Percentiles rank a stretch among this genome's conserved stretches.
These are phyloP conservation scores for Steinernema carpocapsae DNA, from an alignment of 2,888 invertebrate species.

Conservation along the genomic window DNA sequence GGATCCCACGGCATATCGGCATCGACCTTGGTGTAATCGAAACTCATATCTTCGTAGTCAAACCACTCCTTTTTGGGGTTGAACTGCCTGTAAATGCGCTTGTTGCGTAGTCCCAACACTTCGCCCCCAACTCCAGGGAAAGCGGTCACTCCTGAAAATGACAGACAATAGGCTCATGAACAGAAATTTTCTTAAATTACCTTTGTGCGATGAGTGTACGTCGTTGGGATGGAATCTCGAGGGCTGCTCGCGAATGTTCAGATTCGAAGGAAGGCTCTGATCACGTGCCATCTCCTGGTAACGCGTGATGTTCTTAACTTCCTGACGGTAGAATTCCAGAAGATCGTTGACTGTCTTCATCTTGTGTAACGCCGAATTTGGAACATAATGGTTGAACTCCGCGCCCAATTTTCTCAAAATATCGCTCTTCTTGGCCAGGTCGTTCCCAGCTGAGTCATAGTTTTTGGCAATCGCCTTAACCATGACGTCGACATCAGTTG, in stretches of 20 bases:
- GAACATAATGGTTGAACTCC: slow-evolving; percentile 41
- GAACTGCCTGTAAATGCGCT: slow-evolving; percentile 62
- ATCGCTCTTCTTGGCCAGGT: not conserved
- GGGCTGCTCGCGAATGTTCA: slow-evolving; percentile 60
- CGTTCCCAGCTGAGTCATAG: not conserved
- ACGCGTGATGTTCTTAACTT: slow-evolving; percentile 57
- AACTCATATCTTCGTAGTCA: slow-evolving; percentile 65
- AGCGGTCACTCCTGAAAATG: slow-evolving; percentile 60
- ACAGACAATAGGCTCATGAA: not conserved
- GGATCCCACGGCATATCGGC: slow-evolving; percentile 67
- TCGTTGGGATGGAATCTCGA: slow-evolving; percentile 66
- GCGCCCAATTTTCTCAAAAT: slow-evolving; percentile 5
- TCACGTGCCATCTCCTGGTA: slow-evolving; percentile 59
- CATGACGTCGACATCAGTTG: slow-evolving; percentile 37
- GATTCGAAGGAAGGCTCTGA: slow-evolving; percentile 55
- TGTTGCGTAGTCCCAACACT: slow-evolving; percentile 61
- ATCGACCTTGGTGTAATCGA: slow-evolving; percentile 50
- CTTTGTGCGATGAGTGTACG: slow-evolving; percentile 60
- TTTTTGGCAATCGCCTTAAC: slow-evolving; percentile 21
- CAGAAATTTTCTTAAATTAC: slow-evolving; percentile 40
- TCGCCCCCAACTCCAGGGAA: slow-evolving; percentile 64
- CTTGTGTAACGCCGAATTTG: slow-evolving; percentile 57
- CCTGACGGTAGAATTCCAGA: slow-evolving; percentile 58
- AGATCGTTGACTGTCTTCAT: slow-evolving; percentile 57
- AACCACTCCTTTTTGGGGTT: slow-evolving; percentile 68